Base-by-base conservation (phyloP, 1,140 invertebrate species). In the Zophobas morio region DNA sequence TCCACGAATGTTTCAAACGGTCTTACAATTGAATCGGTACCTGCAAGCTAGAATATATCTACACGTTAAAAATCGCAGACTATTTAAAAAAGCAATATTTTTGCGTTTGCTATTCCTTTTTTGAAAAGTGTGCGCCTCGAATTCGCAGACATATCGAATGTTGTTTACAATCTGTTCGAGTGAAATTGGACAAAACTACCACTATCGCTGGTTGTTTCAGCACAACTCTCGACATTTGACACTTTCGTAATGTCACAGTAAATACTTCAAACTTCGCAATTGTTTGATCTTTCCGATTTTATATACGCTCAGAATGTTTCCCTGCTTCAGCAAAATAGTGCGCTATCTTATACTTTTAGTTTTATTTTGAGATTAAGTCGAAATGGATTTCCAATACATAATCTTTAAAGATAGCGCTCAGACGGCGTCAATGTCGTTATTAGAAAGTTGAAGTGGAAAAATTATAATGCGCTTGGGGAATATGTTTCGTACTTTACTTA, bases 351-450 rank as follows among this genome's bases (percentile, higher is more conserved):
- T 39, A 66, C 37, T 57, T 66, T 51, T 66, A 33, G 60, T 66
- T 66, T 66, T 66, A 66, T 66, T 66, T 66, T 36, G 60, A 66
- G 60, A 66, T 66, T 66, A 66, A 66, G 36, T 66, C 36, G 39
- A 66, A 66, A 66, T 66, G 60, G 60, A 66, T 66, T 66, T 66
- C 60, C 60, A 66, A 66, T 66, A 66, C 60, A 66, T 66, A 66
- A 66, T 66, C 60, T 66, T 60, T 66, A 46, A 40, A 66, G 39
- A 66, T 66, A 66, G 60, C n/a, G 60, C 8, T 42, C 39, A 66
- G 60, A 40, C 60, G 20, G 39, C 60, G 60, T 66, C 20, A 66
- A 32, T 66, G 39, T 42, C 2, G 60, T 66, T 66, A 66, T 66
- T 66, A 66, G 37, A 66, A 66, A 42, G 60, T 66, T 42, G 60